These are phyloP conservation scores for Drosophila aldrichi DNA, from an alignment of 2,888 invertebrate species.

Conservation along the genomic window DNA sequence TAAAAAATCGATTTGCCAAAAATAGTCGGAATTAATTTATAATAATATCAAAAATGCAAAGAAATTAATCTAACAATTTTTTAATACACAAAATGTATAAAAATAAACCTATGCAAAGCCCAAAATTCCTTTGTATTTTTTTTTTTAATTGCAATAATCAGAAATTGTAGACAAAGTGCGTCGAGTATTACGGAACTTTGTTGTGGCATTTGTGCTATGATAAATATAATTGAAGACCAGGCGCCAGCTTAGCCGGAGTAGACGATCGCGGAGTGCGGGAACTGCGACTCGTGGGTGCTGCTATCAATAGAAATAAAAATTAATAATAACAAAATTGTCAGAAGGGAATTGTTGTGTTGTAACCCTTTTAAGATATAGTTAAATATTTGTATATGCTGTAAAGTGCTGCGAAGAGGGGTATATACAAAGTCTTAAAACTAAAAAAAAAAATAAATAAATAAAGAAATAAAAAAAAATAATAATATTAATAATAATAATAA, in stretches of 20 bases:
- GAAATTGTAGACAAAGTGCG: constrained; percentile 56
- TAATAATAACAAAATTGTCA: constrained; percentile 27
- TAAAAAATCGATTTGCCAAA: constrained; percentile 52
- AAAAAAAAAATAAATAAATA: neutral
- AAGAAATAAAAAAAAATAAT: too few species aligned
- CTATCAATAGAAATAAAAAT: constrained; percentile 62
- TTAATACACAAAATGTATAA: constrained; percentile 11
- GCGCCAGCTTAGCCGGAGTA: constrained; percentile 18
- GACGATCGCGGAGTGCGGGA: neutral
- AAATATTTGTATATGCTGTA: constrained; percentile 3
- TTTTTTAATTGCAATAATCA: constrained; percentile 71
- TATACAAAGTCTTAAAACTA: neutral
- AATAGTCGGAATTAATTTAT: constrained; percentile 37
- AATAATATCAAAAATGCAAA: constrained; percentile 23
- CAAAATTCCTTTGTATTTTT: constrained; percentile 16
- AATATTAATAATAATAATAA: too few species aligned
- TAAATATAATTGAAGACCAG: constrained; percentile 59
- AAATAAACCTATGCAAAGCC: constrained; percentile 28
- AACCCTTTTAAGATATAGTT: constrained; percentile 36
- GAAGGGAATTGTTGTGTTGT: constrained; percentile 33
- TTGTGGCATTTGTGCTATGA: constrained; percentile 57
- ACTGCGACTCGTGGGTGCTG: constrained; percentile 23
- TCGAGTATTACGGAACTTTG: constrained; percentile 49
- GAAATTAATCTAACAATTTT: constrained; percentile 31
- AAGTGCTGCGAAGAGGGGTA: neutral